Evolutionary conservation across 2,888 invertebrate genomes (phyloP).

Genomic region (Creontiades dilutus): DNA sequence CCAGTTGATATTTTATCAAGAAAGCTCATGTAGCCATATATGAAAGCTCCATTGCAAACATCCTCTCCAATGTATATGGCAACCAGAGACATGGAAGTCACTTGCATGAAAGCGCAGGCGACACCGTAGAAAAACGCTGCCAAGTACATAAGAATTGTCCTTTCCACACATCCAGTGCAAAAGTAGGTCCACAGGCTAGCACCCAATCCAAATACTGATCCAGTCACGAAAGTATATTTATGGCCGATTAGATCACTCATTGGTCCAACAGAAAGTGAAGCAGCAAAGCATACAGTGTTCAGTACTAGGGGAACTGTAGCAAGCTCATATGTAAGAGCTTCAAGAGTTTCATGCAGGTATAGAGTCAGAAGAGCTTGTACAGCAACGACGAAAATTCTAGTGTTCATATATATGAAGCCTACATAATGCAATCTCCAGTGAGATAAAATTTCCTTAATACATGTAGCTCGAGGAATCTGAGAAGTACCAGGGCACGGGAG

Average conservation of each 20-base stretch:
- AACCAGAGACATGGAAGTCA: slow-evolving; percentile 63
- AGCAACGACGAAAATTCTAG: slow-evolving; percentile 91
- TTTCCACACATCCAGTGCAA: slow-evolving; percentile 11
- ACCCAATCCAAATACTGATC: slow-evolving; percentile 28
- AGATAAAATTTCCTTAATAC: neutral
- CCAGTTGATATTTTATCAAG: slow-evolving; percentile 68
- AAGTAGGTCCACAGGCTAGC: slow-evolving; percentile 59
- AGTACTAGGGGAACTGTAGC: slow-evolving; percentile 67
- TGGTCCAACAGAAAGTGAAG: slow-evolving; percentile 23
- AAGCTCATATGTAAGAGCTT: slow-evolving; percentile 40
- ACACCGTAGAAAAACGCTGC: slow-evolving; percentile 44
- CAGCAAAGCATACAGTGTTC: slow-evolving; percentile 54
- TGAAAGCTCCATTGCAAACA: slow-evolving; percentile 65
- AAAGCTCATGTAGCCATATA: slow-evolving; percentile 71
- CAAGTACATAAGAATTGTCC: slow-evolving; percentile 47
- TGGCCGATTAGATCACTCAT: slow-evolving; percentile 24
- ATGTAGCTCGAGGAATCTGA: neutral
- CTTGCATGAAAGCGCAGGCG: slow-evolving; percentile 56
- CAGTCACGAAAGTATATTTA: slow-evolving; percentile 29
- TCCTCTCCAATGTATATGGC: slow-evolving; percentile 67
- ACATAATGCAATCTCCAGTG: slow-evolving; percentile 59
- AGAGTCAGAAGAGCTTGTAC: slow-evolving; percentile 85
- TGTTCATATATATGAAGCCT: slow-evolving; percentile 88
- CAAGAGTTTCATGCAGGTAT: slow-evolving; percentile 63
- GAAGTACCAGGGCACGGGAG: neutral